Evolutionary conservation across 2,797 vertebrate genomes (phyloP).

Genomic region (Denticeps clupeoides): DNA sequence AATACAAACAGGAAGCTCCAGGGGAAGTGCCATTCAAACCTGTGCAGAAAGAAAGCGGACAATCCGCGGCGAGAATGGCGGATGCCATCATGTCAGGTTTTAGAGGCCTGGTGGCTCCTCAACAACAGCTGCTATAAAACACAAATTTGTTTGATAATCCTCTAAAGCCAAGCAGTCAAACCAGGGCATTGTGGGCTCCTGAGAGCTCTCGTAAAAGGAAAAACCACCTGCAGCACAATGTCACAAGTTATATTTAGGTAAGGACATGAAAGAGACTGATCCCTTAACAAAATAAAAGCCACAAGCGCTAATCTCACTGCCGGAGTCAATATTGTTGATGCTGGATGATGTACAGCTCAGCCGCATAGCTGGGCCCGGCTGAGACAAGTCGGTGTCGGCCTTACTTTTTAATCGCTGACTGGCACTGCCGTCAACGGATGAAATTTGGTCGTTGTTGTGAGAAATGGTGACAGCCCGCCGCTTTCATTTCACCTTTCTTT

Average conservation of each 20-base stretch:
- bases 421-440: conserved; percentile 21
- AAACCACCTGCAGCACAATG: conserved; percentile 54
- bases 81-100: conserved; percentile 61
- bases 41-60: conserved; percentile 10
- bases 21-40: no score
- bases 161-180: conserved; percentile 68
- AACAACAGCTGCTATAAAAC: conserved; percentile 77
- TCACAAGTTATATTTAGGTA: conserved; percentile 65
- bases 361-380: conserved; percentile 26
- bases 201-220: conserved; percentile 65
- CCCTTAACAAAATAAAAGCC: conserved; percentile 71
- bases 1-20: no score
- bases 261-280: conserved; percentile 66
- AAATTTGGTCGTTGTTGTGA: conserved; percentile 30
- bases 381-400: conserved; percentile 45
- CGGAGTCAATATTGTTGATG: conserved; percentile 62
- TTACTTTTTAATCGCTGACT: conserved; percentile 35
- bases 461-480: conserved; percentile 23
- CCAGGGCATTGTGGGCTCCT: conserved; percentile 63
- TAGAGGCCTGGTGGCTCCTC: conserved; percentile 68
- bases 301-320: conserved; percentile 57
- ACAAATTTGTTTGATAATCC: conserved; percentile 71
- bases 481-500: conserved; percentile 6
- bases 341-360: conserved; percentile 48
- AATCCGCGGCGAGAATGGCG: no score